Evolutionary conservation across 2,113 vertebrate species (phyloP), one percentile per base, ranked within the genome.

Genomic region (Alligator mississippiensis): DNA sequence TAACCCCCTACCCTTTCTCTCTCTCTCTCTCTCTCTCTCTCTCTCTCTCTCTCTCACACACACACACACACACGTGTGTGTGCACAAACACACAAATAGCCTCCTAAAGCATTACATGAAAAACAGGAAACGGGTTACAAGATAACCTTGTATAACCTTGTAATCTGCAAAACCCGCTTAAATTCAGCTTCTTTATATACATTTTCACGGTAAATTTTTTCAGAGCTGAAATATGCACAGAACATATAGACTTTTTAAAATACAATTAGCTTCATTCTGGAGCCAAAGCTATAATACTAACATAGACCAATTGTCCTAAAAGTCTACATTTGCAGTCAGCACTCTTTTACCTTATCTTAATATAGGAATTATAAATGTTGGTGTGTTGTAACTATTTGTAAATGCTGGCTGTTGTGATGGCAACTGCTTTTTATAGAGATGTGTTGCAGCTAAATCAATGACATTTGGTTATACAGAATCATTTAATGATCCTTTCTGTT

Each of bases 11-110:
- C 12, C 24, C 19, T 34, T 30, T 14, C 70, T 47, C 61, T 74
- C 5, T 72, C 34, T 72, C 68, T 72, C 30, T 34, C 30, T 72
- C 68, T 34, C 34, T 70, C 68, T 34, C 30, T 72, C 68, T 34
- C 34, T 70, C 68, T 72, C 34, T 34, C 34, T 34, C 34, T 72
- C 19, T 12, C 11, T 72, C 68, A 24, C 12, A 72, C 14, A 38
- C 24, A 38, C 34, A 74, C 21, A 74, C 6, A 47, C 38, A 47
- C 38, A 47, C 38, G 8, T 47, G 38, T 47, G 38, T 8, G 38
- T 6, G 38, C 38, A 47, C 47, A 38, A 38, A 47, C 11, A 60
- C n/a, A 54, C 1, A 61, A 19, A 6, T 0, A 2, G 0, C 10
- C 10, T 8, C 8, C 55, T 28, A 19, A 4, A 74, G 3, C 18